Base-by-base conservation (phyloP, 1,140 invertebrate species). In the Megathymus violae region DNA sequence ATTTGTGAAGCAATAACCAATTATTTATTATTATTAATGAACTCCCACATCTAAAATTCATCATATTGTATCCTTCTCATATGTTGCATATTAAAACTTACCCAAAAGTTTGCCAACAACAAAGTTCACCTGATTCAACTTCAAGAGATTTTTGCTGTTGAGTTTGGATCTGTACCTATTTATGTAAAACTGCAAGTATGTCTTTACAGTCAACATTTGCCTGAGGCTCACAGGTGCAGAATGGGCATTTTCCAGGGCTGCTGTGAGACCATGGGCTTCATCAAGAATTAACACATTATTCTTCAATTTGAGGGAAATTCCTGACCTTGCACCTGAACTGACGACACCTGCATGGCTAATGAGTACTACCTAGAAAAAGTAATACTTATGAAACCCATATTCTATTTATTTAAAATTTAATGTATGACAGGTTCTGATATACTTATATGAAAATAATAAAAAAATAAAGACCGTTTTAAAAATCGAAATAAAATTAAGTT, bases 261-360 rank as follows among this genome's bases (percentile, higher is more conserved):
- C 97, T 13, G 99, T 91, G 4, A 99, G 92, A 92, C 99, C 99
- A 75, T 99, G 99, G 4, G 98, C 99, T 91, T 99, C 99, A 87
- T 99, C 99, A 44, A 99, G 94, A 64, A 99, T 96, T 0, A 99
- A 90, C 40, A 99, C 92, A 85, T 96, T 97, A 62, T 96, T 94
- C 77, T 96, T 94, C 3, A 99, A 80, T 67, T 95, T 93, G 4
- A 99, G 94, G n/a, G 96, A 96, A 82, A 94, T 94, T 0, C 97
- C 96, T 67, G 95, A 93, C 71, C 99, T 92, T 0, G 98, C 98
- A 6, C 92, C 93, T 80, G 95, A 95, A 85, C 99, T 98, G 4
- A 99, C 92, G 50, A 99, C 92, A 17, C 96, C 94, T 71, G 97
- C 97, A 78, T 98, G 98, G 4, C 97, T 97, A 11, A 98, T 91